These are phyloP conservation scores for Clarias laeviceps DNA, from an alignment of 2,797 vertebrate species.

Conservation along the genomic window DNA sequence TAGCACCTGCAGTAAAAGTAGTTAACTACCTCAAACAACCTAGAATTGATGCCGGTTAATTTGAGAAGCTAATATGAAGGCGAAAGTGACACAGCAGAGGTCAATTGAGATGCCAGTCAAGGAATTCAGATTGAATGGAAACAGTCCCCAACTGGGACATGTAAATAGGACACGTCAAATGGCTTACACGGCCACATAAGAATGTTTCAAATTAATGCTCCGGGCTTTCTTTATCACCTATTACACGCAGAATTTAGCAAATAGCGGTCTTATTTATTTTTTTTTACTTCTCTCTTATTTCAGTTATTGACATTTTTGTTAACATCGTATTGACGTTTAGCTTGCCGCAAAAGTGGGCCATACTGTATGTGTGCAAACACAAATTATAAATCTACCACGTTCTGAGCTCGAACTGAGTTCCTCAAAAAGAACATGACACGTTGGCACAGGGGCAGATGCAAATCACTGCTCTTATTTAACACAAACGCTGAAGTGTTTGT, in stretches of 20 bases:
- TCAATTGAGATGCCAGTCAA: conserved; percentile 42
- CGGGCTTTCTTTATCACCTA: background rate
- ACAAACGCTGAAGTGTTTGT: conserved; percentile 37
- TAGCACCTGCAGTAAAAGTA: conserved; percentile 76
- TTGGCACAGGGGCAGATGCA: conserved; percentile 51
- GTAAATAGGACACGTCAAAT: conserved; percentile 34
- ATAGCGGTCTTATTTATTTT: background rate
- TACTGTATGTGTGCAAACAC: conserved; percentile 44
- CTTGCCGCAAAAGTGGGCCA: conserved; percentile 10
- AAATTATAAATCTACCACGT: conserved; percentile 41
- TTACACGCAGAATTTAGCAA: background rate
- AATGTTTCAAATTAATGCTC: conserved; percentile 6
- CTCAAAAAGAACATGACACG: conserved; percentile 38
- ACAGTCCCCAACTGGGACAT: conserved; percentile 16
- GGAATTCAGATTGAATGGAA: conserved; percentile 3
- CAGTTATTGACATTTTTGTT: conserved; percentile 8
- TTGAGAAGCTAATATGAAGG: conserved; percentile 25
- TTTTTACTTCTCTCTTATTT: background rate
- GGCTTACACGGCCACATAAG: conserved; percentile 12
- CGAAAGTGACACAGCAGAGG: conserved; percentile 24
- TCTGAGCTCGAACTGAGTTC: conserved; percentile 30
- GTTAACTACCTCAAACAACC: conserved; percentile 74
- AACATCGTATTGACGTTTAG: conserved; percentile 16
- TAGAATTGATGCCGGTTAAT: conserved; percentile 69
- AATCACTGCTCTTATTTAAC: conserved; percentile 48